Conservation (phyloP, 2,888 invertebrate genomes). For the Prenolepis imparis region DNA sequence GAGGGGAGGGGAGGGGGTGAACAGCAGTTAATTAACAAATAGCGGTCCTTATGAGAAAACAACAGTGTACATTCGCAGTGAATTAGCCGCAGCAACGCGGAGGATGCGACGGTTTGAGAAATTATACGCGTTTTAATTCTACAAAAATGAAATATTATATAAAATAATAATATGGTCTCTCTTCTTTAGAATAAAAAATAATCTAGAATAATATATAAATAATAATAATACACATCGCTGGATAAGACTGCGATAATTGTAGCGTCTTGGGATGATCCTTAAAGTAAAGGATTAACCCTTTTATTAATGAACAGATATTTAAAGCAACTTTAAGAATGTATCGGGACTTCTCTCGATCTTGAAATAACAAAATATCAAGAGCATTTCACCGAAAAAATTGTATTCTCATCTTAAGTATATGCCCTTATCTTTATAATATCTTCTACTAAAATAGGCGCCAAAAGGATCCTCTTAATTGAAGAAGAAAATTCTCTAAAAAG, state of each 20-base stretch:
- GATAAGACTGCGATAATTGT: background rate
- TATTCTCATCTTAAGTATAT: no score
- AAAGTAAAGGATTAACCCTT: background rate
- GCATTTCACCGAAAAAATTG: no score
- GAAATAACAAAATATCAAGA: no score
- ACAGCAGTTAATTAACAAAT: conserved; percentile 46
- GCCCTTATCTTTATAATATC: no score
- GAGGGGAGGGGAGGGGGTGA: background rate
- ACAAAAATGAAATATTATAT: background rate
- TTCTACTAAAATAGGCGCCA: no score
- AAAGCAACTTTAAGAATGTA: no score
- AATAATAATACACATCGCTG: background rate
- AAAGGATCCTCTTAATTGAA: no score
- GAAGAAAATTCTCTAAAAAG: no score
- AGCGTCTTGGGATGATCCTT: background rate
- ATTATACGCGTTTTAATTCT: background rate
- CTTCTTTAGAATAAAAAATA: no score
- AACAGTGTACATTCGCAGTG: background rate
- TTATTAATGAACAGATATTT: no score
- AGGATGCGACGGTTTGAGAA: conserved; percentile 1
- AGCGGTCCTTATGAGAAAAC: conserved; percentile 12
- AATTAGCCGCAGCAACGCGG: background rate
- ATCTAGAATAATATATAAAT: background rate
- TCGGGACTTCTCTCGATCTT: no score
- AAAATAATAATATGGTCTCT: background rate